Evolutionary conservation across 2,113 vertebrate genomes (phyloP).

Genomic region (Cyanistes caeruleus): DNA sequence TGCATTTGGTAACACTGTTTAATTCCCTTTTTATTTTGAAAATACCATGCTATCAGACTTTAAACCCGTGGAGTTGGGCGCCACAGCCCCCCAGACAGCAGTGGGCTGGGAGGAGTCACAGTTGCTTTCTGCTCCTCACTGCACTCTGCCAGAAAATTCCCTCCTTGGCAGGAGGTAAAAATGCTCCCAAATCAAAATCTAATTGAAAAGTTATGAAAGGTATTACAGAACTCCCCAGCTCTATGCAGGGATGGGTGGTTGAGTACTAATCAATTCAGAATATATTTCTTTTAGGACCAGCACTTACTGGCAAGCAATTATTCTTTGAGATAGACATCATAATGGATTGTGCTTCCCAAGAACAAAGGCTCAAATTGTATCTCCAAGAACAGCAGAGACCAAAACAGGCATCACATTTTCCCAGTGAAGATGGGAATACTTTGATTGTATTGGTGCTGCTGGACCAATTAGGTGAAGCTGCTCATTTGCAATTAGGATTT

Average conservation of each 20-base stretch:
- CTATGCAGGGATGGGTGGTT: not conserved
- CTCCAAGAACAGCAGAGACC: not conserved
- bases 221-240: not conserved
- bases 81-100: rapidly evolving
- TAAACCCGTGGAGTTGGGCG: not conserved
- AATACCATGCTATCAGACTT: not conserved
- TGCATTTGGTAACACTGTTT: not conserved
- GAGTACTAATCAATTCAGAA: slow-evolving; percentile 15
- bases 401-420: not conserved
- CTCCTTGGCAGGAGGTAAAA: not conserved
- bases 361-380: not conserved
- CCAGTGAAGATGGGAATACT: not conserved
- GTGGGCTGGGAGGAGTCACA: not conserved
- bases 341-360: slow-evolving; percentile 19
- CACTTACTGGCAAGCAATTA: slow-evolving; percentile 37
- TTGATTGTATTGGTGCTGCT: not conserved
- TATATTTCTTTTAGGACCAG: slow-evolving; percentile 22
- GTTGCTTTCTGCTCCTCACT: not conserved
- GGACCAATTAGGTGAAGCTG: not conserved
- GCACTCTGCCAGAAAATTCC: not conserved
- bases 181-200: not conserved
- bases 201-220: not conserved
- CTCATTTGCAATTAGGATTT: not conserved
- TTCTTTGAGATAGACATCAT: not conserved
- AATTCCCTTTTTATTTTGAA: not conserved